Base-by-base conservation (phyloP, 2,113 vertebrate genomes). In the Cyanistes caeruleus region DNA sequence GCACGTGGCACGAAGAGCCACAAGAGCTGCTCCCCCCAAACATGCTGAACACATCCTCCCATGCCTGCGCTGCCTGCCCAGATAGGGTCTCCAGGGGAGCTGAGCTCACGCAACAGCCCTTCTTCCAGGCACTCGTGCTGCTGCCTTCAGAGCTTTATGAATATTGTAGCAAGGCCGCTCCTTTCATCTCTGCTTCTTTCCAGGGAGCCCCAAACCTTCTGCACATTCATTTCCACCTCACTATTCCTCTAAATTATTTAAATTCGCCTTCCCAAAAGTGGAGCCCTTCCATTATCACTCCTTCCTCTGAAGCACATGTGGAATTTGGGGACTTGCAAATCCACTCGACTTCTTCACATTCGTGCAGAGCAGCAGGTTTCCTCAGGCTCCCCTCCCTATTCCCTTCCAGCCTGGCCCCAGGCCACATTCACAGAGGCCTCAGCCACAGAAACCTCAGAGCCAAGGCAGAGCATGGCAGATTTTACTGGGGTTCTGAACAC, bases 201-300 rank as follows among this genome's bases (percentile, higher is more conserved):
- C 85, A 90, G 90, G 79, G 95, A 96, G 90, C 76, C 83, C 95
- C 90, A 93, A 95, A 91, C 95, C 92, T 94, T 78, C 93, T 90
- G 83, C 53, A 78, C 85, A 92, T 96, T 94, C n/a, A 2, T 91
- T 97, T 97, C 95, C 90, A 96, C 90, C 90, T 97, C 92, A 4
- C 90, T 77, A 44, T 95, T 85, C 67, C 51, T 67, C 90, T 97
- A 11, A 94, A 97, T 96, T 96, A 97, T 97, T 96, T 90, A 97
- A 67, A 59, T 51, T 85, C 0, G 7, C 51, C 79, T 86, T 88
- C 60, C 79, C 24, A 0, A 94, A 93, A 91, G 85, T 0, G 0
- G 75, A 75, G 83, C 49, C 75, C 63, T 77, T 96, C 95, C 95
- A 96, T 96, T 95, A 96, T 15, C 65, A 0, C 81, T 87, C 82